These are phyloP conservation scores for Drosophila austrosaltans DNA, from an alignment of 2,888 invertebrate species.

Conservation along the genomic window DNA sequence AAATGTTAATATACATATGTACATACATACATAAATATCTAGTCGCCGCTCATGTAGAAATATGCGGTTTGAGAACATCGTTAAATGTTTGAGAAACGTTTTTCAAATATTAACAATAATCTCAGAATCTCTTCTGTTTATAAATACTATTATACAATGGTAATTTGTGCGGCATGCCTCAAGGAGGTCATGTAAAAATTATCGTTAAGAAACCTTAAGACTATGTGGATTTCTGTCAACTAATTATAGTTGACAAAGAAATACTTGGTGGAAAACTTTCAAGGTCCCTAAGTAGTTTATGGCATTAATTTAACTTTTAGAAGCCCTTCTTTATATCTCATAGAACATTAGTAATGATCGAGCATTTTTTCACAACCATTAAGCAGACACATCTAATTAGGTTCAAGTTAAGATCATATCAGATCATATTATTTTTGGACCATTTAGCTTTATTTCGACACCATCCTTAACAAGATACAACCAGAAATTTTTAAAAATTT, in stretches of 20 bases:
- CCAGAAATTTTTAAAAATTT: no score
- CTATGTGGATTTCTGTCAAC: background rate
- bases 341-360: background rate
- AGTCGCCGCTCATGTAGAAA: background rate
- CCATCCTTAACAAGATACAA: no score
- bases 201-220: background rate
- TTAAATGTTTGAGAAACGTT: background rate
- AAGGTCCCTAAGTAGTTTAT: constrained; percentile 29
- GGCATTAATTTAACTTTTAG: constrained; percentile 14
- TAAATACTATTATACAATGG: background rate
- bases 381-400: background rate
- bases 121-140: background rate
- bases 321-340: background rate
- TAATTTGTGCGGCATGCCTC: background rate
- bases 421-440: no score
- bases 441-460: no score
- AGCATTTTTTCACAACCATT: no score
- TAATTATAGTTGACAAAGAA: background rate
- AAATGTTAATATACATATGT: background rate
- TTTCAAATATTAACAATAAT: constrained; percentile 2
- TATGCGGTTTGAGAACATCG: background rate
- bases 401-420: background rate
- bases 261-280: constrained; percentile 1
- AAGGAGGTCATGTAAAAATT: background rate
- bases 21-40: background rate